A percentile compares a stretch with the other conserved stretches of the same genome.
phyloP scores from a whole-genome alignment of 2,797 vertebrate genomes.

The Tauraco hartlaubi region DNA sequence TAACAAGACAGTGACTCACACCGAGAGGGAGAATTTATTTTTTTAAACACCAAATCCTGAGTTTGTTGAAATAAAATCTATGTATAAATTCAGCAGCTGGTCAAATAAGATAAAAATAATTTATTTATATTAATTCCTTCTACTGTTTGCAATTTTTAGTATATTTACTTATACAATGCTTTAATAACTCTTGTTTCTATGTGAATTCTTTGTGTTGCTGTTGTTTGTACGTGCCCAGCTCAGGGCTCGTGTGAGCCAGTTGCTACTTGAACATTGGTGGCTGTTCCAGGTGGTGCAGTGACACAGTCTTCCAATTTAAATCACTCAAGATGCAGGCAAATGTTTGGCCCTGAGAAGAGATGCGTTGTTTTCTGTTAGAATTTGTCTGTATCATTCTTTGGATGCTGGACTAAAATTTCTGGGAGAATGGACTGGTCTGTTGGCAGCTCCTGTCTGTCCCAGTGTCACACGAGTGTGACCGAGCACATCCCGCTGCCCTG shows the following conservation, averaged over 20 bases:
- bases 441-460: background rate
- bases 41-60: slow-evolving; percentile 42
- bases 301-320: background rate
- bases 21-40: slow-evolving; percentile 50
- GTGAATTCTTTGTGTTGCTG: background rate
- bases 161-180: background rate
- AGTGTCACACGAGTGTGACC: background rate
- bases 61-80: background rate
- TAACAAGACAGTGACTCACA: slow-evolving; percentile 44
- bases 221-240: background rate
- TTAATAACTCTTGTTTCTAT: background rate
- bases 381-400: background rate
- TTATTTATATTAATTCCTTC: background rate
- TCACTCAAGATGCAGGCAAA: fast-evolving
- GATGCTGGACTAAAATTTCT: background rate
- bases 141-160: background rate
- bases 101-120: background rate
- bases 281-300: background rate
- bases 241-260: background rate
- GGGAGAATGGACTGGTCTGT: background rate
- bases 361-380: background rate
- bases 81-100: background rate
- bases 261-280: too few relatives aligned
- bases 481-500: fast-evolving
- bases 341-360: background rate